Base-by-base conservation (phyloP, 2,113 vertebrate species). In the Taxidea taxus region DNA sequence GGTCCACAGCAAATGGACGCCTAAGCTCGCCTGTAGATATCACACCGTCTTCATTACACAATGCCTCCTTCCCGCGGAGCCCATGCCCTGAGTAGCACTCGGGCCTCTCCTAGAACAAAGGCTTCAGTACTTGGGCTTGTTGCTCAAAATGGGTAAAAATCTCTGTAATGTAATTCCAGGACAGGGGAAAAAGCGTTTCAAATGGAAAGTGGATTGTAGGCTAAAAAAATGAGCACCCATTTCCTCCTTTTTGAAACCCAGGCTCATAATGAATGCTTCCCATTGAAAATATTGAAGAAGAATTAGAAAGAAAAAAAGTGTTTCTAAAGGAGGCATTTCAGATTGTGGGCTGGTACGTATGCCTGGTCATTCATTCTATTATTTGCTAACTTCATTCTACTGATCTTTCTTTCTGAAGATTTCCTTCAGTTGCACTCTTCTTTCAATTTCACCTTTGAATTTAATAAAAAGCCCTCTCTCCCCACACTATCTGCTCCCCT, bases 71-170 rank as follows among this genome's bases (percentile, higher is more conserved):
- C 82, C 91, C 68, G 34, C 37, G 42, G 54, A 88, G 51, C 10
- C 64, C 14, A 7, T 16, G 47, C 29, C 75, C 49, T 82, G 75
- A 90, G 64, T 2, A 72, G 66, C 23, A 86, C 58, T 95, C 54
- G 68, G 70, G 64, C 5, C 21, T 49, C n/a, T 90, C 14, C 14
- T 20, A 14, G 84, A 86, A 96, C 88, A 95, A 86, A 95, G 66
- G 42, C 42, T 86, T 88, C 88, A 94, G 49, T 70, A 42, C 10
- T 58, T 64, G 47, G 34, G 34, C 66, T 87, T 96, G 16, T 66
- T 87, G 37, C 9, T 87, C n/a, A 87, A 95, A 96, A 86, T 89
- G 77, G 94, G 42, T 6, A 68, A 97, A 97, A 93, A 75, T 85
- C 77, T 96, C 72, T 78, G 37, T 86, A 62, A 56, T 37, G 27